Conservation (phyloP, 92 coral and sea anemone species). For the Palythoa heliodiscus region DNA sequence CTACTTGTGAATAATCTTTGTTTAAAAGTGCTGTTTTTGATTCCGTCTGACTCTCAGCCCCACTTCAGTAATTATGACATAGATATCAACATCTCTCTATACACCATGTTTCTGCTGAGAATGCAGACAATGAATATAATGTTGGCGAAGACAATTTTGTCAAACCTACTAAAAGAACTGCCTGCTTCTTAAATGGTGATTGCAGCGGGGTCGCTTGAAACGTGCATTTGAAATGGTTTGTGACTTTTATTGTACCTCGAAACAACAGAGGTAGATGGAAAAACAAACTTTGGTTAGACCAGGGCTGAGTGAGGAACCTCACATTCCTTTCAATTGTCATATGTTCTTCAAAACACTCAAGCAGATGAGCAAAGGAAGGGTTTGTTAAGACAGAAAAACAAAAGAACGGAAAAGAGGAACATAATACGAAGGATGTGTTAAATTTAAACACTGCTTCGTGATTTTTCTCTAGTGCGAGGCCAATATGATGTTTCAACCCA, state of each 20-base stretch:
- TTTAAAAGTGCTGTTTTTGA: constrained; percentile 18
- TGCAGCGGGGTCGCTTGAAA: background rate
- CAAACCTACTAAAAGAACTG: background rate
- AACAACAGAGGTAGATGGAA: background rate
- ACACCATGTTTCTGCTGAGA: constrained; percentile 7
- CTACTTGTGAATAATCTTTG: constrained; percentile 20
- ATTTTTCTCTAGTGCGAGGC: background rate
- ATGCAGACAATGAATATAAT: background rate
- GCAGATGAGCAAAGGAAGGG: constrained; percentile 25
- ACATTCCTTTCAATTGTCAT: constrained; percentile 1
- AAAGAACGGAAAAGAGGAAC: constrained; percentile 16
- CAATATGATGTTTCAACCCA: constrained; percentile 19
- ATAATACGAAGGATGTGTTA: constrained; percentile 20
- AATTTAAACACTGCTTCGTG: constrained; percentile 44
- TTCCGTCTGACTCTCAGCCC: constrained; percentile 16
- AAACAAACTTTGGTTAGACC: background rate
- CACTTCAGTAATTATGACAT: constrained; percentile 31
- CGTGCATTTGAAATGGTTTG: background rate
- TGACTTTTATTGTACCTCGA: background rate
- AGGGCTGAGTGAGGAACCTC: constrained; percentile 6
- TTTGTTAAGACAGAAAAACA: constrained; percentile 39
- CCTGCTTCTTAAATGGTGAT: background rate
- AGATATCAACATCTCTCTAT: constrained; percentile 30
- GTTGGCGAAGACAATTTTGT: constrained; percentile 14
- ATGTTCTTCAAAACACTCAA: constrained; percentile 30